Evolutionary conservation across 2,797 vertebrate genomes (phyloP), one percentile per base, ranked within the genome.

Genomic region (Champsocephalus esox): DNA sequence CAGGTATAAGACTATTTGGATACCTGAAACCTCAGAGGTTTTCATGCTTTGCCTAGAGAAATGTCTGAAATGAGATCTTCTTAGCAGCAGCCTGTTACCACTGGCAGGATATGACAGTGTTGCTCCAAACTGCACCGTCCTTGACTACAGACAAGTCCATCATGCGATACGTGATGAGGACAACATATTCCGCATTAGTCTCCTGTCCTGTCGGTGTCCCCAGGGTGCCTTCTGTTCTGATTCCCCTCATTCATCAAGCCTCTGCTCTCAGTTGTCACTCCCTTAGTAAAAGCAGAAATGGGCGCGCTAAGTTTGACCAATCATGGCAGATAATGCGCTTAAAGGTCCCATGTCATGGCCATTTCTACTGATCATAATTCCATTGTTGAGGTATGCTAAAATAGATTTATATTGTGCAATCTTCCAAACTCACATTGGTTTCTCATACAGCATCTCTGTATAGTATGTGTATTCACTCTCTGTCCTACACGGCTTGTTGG

Each of bases 311-410:
- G 73, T 80, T 73, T 75, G 82, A 84, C 87, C 89, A 89, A 91
- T 91, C 89, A 83, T 56, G 67, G 75, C 67, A 69, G 77, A 89
- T 92, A 91, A 93, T 92, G 83, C 16, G 75, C 87, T 92, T 86
- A 28, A 28, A 28, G 28, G 28, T 28, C 28, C 4, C 28, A 28
- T 28, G 28, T 28, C 28, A 28, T 28, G 28, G 4, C 28, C 28
- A 28, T 28, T 28, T 28, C 28, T 28, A 28, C 28, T 28, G 28
- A 28, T 28, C 28, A 28, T 28, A 28, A 28, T 28, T 28, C 28
- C 28, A 28, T 28, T 28, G 28, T 28, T 28, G 28, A 28, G 28
- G 28, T 28, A 1, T 28, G 4, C 28, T 28, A 28, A 5, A 28
- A 28, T 28, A 28, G 4, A 28, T 28, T 28, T 28, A 28, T 28